Percentiles rank a stretch among this genome's conserved stretches.
Evolutionary conservation across 2,888 invertebrate species (phyloP).

Genomic region (Apomyelois bistriatella): DNA sequence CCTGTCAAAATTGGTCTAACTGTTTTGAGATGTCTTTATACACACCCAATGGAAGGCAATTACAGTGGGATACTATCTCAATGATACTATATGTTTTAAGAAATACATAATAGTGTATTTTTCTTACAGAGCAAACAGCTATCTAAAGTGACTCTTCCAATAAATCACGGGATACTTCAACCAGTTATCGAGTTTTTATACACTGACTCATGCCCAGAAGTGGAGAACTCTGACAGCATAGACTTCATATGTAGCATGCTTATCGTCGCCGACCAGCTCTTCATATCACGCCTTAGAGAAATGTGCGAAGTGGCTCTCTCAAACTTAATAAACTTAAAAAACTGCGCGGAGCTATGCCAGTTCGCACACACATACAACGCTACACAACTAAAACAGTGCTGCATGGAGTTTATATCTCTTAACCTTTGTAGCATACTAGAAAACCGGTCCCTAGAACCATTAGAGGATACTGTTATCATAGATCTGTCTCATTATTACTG

Average conservation of each 20-base stretch:
- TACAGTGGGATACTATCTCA: too few species aligned
- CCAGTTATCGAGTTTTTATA: constrained; percentile 88
- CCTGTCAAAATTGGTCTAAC: too few species aligned
- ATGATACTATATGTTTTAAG: too few species aligned
- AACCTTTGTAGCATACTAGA: constrained; percentile 87
- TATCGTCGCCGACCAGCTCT: constrained; percentile 89
- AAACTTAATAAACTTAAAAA: constrained; percentile 84
- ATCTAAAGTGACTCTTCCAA: constrained; percentile 79
- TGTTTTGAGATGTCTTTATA: too few species aligned
- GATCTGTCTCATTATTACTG: constrained; percentile 85
- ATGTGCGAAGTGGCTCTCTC: constrained; percentile 85
- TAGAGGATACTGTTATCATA: constrained; percentile 81
- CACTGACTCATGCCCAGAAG: constrained; percentile 82
- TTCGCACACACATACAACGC: constrained; percentile 89
- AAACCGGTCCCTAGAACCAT: constrained; percentile 81
- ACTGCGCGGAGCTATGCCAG: constrained; percentile 87
- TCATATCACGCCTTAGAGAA: constrained; percentile 85
- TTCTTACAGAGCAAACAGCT: constrained; percentile 73
- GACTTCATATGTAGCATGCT: constrained; percentile 88
- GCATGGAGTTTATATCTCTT: constrained; percentile 88
- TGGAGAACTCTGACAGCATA: constrained; percentile 81
- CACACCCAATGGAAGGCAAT: too few species aligned
- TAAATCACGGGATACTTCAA: constrained; percentile 80
- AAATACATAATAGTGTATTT: too few species aligned
- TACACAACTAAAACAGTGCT: constrained; percentile 83